These are phyloP conservation scores for Knipowitschia caucasica DNA, from an alignment of 2,797 vertebrate species.

Conservation along the genomic window DNA sequence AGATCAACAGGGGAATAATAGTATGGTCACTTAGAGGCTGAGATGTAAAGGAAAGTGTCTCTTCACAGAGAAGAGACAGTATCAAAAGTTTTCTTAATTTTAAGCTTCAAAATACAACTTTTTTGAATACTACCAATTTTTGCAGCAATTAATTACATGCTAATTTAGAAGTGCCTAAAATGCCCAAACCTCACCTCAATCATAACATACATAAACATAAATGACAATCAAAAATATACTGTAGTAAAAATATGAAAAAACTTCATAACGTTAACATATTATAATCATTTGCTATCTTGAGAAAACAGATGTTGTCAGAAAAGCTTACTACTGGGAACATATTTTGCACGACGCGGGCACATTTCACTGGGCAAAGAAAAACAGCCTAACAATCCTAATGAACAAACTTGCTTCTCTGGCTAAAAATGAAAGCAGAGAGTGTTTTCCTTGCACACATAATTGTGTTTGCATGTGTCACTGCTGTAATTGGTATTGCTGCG, in stretches of 20 bases:
- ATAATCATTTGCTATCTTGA: conserved; percentile 1
- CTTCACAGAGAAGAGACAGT: too few species aligned
- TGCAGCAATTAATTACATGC: too few species aligned
- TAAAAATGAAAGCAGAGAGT: not conserved
- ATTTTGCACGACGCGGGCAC: conserved; percentile 1
- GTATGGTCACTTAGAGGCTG: not conserved
- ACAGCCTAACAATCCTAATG: conserved; percentile 16
- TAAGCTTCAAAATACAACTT: too few species aligned
- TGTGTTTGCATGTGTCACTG: conserved; percentile 15
- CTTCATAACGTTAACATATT: not conserved
- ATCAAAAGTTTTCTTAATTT: too few species aligned
- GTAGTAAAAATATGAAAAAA: too few species aligned
- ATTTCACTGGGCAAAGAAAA: not conserved
- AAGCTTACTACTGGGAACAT: not conserved
- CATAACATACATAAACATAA: too few species aligned
- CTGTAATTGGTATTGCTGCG: conserved; percentile 29
- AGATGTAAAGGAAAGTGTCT: too few species aligned
- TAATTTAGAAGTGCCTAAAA: too few species aligned
- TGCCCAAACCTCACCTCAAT: too few species aligned
- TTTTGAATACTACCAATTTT: too few species aligned
- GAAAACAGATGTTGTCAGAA: conserved; percentile 2
- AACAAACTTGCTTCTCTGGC: conserved; percentile 6
- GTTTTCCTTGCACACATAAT: not conserved
- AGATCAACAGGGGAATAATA: conserved; percentile 9
- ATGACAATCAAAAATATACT: too few species aligned